Evolutionary conservation across 2,888 invertebrate species (phyloP), one percentile per base, ranked within the genome.

Genomic region (Creontiades dilutus): DNA sequence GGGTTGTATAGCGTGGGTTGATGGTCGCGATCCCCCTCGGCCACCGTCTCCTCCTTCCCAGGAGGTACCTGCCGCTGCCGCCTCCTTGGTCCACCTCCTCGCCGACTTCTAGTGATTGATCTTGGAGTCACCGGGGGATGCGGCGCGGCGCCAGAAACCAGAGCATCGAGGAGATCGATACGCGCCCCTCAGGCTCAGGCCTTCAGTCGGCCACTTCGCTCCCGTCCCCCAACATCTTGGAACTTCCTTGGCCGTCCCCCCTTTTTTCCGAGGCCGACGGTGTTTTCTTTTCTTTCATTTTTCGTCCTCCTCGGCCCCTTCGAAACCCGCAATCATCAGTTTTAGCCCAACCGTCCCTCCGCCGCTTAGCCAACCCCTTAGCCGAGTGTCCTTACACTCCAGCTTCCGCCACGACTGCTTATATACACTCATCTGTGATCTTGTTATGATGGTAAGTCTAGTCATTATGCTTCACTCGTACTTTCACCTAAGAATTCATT

Each of bases 41-140:
- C n/a, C n/a, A n/a, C n/a, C n/a, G n/a, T n/a, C n/a, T n/a, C n/a
- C n/a, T n/a, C n/a, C n/a, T n/a, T n/a, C n/a, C n/a, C n/a, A n/a
- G n/a, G n/a, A n/a, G n/a, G n/a, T n/a, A n/a, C 16, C 12, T n/a
- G 27, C 12, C 19, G 19, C 81, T 14, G 14, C 81, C 81, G 81
- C 81, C 13, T 81, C n/a, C 81, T 48, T 19, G n/a, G 14, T 14
- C 81, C 52, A 5, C 81, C 23, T 52, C 13, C 19, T 47, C 81
- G 12, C 81, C 48, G 48, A 81, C 81, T 81, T 81, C 81, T 81
- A 81, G 48, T 81, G 81, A 81, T 81, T 81, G 81, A 81, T 81
- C 81, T 81, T 52, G 48, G 47, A 48, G 47, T 19, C 23, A 52
- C n/a, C 48, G 48, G 81, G 81, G 81, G 81, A 81, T 81, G 81